Evolutionary conservation across 2,888 invertebrate genomes (phyloP).

Genomic region (Ectemnius continuus): DNA sequence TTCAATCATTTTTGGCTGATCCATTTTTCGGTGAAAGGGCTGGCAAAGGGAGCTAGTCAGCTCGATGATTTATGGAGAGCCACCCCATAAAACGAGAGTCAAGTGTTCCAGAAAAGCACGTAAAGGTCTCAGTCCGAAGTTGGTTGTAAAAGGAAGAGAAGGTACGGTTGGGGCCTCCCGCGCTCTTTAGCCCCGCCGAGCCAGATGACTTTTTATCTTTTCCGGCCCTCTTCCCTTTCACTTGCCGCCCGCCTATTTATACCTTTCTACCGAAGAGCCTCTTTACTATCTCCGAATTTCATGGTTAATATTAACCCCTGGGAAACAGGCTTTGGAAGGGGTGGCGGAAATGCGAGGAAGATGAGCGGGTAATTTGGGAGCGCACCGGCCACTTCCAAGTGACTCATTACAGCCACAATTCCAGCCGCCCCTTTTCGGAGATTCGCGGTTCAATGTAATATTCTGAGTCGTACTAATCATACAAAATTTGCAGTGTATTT

Average conservation of each 20-base stretch:
- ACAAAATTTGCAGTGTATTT: too few relatives aligned
- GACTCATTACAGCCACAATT: too few relatives aligned
- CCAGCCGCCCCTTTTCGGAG: too few relatives aligned
- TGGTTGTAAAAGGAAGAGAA: conserved; percentile 10
- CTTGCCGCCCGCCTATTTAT: conserved; percentile 46
- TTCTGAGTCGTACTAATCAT: too few relatives aligned
- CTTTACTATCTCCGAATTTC: conserved; percentile 35
- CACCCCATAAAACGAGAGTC: conserved; percentile 5
- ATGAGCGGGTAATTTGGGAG: neutral
- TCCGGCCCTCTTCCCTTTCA: conserved; percentile 14
- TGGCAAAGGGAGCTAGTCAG: neutral
- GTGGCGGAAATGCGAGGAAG: neutral
- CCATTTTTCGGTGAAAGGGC: neutral
- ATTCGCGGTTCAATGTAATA: too few relatives aligned
- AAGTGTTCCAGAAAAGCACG: conserved; percentile 3
- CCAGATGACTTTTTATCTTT: conserved; percentile 48
- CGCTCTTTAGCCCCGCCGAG: conserved; percentile 26
- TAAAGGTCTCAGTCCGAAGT: neutral
- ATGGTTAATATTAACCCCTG: conserved; percentile 37
- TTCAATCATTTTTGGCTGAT: too few relatives aligned
- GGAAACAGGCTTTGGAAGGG: conserved; percentile 8
- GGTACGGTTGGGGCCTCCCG: conserved; percentile 20
- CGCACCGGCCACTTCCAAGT: too few relatives aligned
- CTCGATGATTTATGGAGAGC: neutral
- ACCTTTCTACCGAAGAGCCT: conserved; percentile 16